Evolutionary conservation across 2,888 invertebrate species (phyloP).

Genomic region (Orthosia incerta): DNA sequence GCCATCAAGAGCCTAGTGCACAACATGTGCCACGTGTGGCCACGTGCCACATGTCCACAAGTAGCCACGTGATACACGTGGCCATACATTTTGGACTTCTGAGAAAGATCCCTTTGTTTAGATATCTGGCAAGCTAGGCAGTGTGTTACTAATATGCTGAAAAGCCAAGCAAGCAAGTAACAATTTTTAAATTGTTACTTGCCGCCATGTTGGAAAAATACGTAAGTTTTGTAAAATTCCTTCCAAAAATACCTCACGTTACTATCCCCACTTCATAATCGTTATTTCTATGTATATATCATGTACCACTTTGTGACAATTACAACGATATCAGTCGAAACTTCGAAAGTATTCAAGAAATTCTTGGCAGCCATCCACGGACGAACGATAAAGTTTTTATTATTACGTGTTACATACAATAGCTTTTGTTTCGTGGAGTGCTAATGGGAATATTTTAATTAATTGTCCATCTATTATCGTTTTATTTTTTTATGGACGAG

Average conservation of each 20-base stretch:
- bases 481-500: not conserved
- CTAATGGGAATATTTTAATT: constrained; percentile 53
- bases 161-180: no score
- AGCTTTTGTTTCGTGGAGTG: constrained; percentile 53
- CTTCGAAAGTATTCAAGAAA: constrained; percentile 57
- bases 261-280: constrained; percentile 19
- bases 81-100: no score
- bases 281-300: constrained; percentile 53
- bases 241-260: constrained; percentile 41
- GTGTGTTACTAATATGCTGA: no score
- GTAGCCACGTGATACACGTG: no score
- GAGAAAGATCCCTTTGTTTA: no score
- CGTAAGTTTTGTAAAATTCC: not conserved
- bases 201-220: not conserved
- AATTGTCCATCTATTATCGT: constrained; percentile 28
- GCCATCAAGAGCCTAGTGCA: no score
- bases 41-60: no score
- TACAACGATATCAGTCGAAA: constrained; percentile 58
- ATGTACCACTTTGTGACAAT: constrained; percentile 65
- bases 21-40: no score
- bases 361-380: constrained; percentile 64
- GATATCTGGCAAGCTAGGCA: no score
- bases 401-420: constrained; percentile 51
- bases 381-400: constrained; percentile 37
- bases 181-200: no score